phyloP scores from a whole-genome alignment of 2,113 vertebrate species.

The Lethenteron reissneri region DNA sequence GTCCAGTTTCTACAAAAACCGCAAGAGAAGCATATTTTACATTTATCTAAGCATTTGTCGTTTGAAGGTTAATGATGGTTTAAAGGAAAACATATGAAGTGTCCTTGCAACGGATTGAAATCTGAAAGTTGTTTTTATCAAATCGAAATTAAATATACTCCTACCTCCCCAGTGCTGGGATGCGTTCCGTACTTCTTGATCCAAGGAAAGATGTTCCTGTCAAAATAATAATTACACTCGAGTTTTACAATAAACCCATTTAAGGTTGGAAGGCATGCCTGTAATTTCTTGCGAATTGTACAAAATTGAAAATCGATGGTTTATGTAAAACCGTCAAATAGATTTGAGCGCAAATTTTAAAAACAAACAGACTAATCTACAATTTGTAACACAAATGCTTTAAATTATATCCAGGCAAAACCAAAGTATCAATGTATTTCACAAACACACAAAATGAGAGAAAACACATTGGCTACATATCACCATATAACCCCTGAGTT shows the following conservation, averaged over 20 bases:
- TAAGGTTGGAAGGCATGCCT: background rate
- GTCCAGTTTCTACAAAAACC: conserved; percentile 53
- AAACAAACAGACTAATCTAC: too few species aligned
- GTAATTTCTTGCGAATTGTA: background rate
- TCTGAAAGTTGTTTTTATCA: background rate
- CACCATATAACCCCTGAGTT: too few species aligned
- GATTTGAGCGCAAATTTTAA: too few species aligned
- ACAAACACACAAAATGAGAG: too few species aligned
- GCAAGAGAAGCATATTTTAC: background rate
- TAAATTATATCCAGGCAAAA: too few species aligned
- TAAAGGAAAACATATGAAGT: background rate
- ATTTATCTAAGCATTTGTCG: background rate
- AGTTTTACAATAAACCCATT: background rate
- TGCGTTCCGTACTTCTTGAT: conserved; percentile 88
- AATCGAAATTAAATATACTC: conserved; percentile 12
- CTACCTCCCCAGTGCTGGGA: conserved; percentile 68
- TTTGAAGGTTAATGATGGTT: background rate
- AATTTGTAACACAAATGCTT: too few species aligned
- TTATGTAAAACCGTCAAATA: too few species aligned
- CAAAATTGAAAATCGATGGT: background rate
- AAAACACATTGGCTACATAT: too few species aligned
- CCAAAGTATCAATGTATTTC: too few species aligned
- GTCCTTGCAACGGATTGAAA: background rate
- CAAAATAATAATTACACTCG: conserved; percentile 9
- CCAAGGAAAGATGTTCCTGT: conserved; percentile 83